These are phyloP conservation scores for Eulacestoma nigropectus DNA, from an alignment of 2,113 vertebrate genomes.

Conservation along the genomic window DNA sequence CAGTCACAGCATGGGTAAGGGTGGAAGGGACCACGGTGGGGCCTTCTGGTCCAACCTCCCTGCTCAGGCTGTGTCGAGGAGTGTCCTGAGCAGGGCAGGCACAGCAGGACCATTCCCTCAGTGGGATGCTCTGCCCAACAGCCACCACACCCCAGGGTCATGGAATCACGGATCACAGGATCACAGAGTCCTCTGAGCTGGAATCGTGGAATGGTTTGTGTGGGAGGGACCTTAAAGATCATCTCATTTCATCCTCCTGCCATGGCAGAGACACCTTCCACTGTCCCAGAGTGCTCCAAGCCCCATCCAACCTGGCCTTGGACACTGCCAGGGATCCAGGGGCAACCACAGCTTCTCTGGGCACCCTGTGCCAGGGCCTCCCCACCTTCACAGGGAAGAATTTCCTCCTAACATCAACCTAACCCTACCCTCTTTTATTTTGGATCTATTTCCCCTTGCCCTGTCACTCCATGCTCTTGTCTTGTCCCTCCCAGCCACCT, in stretches of 20 bases:
- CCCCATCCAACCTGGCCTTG: rapidly evolving
- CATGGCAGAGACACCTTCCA: background rate
- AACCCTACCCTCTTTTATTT: too few species aligned
- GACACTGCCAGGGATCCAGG: background rate
- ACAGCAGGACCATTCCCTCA: background rate
- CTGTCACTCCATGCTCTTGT: background rate
- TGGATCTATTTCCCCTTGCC: background rate
- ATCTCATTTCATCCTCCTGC: background rate
- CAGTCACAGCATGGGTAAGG: rapidly evolving
- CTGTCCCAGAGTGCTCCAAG: background rate
- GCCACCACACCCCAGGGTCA: rapidly evolving
- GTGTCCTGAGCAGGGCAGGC: background rate
- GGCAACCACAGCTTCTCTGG: background rate
- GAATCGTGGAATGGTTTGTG: background rate
- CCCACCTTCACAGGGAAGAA: background rate
- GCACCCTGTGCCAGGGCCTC: background rate
- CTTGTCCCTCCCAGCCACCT: background rate
- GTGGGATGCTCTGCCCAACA: background rate
- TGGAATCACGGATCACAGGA: background rate
- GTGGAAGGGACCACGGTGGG: background rate
- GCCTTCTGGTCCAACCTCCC: background rate
- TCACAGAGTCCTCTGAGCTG: background rate
- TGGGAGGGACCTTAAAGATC: background rate
- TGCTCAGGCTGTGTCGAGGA: background rate
- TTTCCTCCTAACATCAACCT: background rate